A percentile compares a stretch with the other conserved stretches of the same genome.
Evolutionary conservation across 2,888 invertebrate genomes (phyloP).

Genomic region (Orgyia antiqua): DNA sequence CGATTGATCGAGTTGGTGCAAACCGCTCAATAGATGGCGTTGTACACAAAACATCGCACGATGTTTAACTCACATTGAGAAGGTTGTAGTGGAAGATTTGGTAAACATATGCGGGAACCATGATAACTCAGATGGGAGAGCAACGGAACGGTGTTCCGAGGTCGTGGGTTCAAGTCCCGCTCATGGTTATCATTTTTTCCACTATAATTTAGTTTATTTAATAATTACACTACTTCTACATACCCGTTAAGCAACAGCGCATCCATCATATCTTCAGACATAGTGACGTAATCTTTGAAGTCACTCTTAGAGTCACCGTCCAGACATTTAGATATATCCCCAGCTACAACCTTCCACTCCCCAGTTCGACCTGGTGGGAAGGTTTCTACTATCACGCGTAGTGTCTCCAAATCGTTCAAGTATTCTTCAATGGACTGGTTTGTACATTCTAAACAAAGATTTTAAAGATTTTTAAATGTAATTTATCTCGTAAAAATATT

Average conservation of each 20-base stretch:
- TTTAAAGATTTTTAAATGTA: not conserved
- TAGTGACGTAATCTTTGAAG: constrained; percentile 73
- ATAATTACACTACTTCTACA: constrained; percentile 24
- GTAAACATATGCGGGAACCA: no score
- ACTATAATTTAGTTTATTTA: no score
- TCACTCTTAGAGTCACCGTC: constrained; percentile 72
- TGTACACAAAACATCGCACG: no score
- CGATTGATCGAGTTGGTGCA: no score
- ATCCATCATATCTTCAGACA: constrained; percentile 78
- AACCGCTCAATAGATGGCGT: no score
- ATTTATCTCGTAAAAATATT: not conserved
- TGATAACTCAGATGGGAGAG: no score
- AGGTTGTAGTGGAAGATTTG: no score
- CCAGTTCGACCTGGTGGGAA: constrained; percentile 74
- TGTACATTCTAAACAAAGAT: constrained; percentile 60
- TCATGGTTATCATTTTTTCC: no score
- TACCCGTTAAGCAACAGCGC: constrained; percentile 87
- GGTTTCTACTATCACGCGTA: constrained; percentile 81
- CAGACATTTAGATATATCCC: constrained; percentile 76
- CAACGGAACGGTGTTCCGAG: no score
- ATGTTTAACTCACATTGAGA: no score
- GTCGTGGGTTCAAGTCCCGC: no score
- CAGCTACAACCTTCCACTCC: constrained; percentile 80
- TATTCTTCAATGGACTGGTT: constrained; percentile 78
- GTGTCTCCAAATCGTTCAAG: constrained; percentile 77